Percentiles rank a stretch among this genome's conserved stretches.
These are phyloP conservation scores for Malurus elegans DNA, from an alignment of 2,113 vertebrate species.

Conservation along the genomic window DNA sequence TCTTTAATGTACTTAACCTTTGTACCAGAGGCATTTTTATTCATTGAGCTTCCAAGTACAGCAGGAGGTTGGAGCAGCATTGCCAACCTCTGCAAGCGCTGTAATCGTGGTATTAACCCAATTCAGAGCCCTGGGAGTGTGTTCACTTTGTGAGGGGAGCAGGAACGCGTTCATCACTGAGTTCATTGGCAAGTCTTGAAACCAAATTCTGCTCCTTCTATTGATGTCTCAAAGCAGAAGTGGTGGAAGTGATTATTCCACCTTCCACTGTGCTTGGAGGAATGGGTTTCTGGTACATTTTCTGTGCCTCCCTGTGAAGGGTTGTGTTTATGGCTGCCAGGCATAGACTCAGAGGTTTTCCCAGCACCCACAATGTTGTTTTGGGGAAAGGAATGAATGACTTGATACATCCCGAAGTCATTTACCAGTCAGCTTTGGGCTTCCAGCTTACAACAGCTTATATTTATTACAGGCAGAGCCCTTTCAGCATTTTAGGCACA, in stretches of 20 bases:
- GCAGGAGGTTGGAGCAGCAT: conserved; percentile 22
- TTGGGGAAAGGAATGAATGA: background rate
- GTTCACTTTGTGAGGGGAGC: background rate
- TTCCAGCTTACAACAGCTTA: background rate
- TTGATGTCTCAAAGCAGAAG: background rate
- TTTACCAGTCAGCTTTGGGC: background rate
- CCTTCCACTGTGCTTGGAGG: background rate
- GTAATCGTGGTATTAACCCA: conserved; percentile 43
- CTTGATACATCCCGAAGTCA: background rate
- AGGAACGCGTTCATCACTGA: background rate
- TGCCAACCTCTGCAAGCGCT: conserved; percentile 25
- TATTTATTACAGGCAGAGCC: background rate
- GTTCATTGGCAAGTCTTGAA: background rate
- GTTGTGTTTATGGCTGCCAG: background rate
- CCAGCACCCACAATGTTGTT: background rate
- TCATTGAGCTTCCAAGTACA: background rate
- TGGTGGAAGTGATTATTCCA: background rate
- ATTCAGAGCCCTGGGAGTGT: background rate
- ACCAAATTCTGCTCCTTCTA: background rate
- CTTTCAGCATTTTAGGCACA: background rate
- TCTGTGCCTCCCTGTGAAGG: background rate
- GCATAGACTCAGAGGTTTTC: background rate
- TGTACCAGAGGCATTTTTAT: background rate
- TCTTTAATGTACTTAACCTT: conserved; percentile 36
- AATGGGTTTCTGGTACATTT: background rate